Evolutionary conservation across 2,113 vertebrate species (phyloP), one percentile per base, ranked within the genome.

Genomic region (Serinus canaria): DNA sequence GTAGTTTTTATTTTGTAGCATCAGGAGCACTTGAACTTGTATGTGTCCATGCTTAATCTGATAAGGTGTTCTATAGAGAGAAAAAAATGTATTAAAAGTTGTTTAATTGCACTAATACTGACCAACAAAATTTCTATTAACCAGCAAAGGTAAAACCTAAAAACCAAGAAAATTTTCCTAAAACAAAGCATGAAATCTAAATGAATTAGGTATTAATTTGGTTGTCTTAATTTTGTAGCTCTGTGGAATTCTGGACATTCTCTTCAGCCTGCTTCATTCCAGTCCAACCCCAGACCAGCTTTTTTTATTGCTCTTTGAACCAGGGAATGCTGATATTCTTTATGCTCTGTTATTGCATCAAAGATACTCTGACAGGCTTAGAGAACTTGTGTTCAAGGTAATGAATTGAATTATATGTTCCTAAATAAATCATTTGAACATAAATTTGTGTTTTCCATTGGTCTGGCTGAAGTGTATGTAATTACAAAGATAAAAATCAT

Each of bases 361-460:
- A 91, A 99, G 99, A 91, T 98, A 99, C 96, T 98, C 99, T 4
- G 99, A 99, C 94, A 98, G 93, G 73, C 98, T 99, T 79, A 90
- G 98, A 94, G 99, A 99, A 97, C 98, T 99, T 27, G 98, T 99
- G 79, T 99, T 99, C 94, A 99, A 99, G 99, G 99, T 98, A 98
- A 79, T 81, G 13, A 52, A 81, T 80, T 94, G 37, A 50, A 72
- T 91, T 24, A 13, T 23, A 25, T 77, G 7, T 49, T 94, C 46
- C 70, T 50, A 76, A 93, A 87, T 91, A 55, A 55, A 82, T 89
- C 16, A 47, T 0, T 39, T 43, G 13, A 82, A 55, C 20, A 25
- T 60, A 16, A 62, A 66, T 50, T 28, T 53, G 6, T 80, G 6
- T 27, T 93, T 97, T 87, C 41, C 60, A 37, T 3, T 88, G 37